Evolutionary conservation across 1,140 invertebrate genomes (phyloP), one percentile per base, ranked within the genome.

Genomic region (Lepidurus apus): DNA sequence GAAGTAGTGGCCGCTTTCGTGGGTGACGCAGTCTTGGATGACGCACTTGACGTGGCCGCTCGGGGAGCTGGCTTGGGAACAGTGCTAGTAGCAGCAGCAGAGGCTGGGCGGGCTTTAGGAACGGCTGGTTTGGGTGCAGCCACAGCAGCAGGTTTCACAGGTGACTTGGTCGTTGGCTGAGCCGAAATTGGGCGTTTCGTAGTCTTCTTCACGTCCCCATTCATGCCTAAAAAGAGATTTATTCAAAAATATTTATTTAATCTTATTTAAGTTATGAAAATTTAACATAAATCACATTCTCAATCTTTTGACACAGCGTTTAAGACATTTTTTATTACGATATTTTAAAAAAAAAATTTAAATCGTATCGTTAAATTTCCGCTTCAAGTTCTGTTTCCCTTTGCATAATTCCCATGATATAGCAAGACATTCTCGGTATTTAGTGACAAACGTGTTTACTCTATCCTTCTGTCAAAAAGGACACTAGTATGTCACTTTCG

Each of bases 1-100:
- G 76, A 44, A 73, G 24, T 43, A 47, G 3, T 73, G 77, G 73
- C 53, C 17, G 77, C 53, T 53, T 77, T 77, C 53, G 77, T 24
- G 13, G 77, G 53, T 17, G 77, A 43, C 6, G 53, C 17, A 10
- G 53, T 78, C 34, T 73, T 74, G 1, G 77, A 24, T 24, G 26
- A 34, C 21, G 45, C 47, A 17, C 43, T 78, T 11, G 47, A 47
- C 1, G 77, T 65, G 4, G 77, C 21, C 21, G 53, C 42, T 8
- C 8, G 42, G 21, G n/a, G 42, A 13, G 77, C 9, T 10, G 77
- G 73, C 21, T 43, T 43, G 26, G 77, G 24, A 34, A 2, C 34
- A 34, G 34, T 34, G 34, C 34, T 34, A 34, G 34, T 34, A 42
- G 77, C 43, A 43, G 24, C 24, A 5, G 77, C 53, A 43, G 42